Evolutionary conservation across 2,797 vertebrate genomes (phyloP).

Genomic region (Pangasius mekongensis): DNA sequence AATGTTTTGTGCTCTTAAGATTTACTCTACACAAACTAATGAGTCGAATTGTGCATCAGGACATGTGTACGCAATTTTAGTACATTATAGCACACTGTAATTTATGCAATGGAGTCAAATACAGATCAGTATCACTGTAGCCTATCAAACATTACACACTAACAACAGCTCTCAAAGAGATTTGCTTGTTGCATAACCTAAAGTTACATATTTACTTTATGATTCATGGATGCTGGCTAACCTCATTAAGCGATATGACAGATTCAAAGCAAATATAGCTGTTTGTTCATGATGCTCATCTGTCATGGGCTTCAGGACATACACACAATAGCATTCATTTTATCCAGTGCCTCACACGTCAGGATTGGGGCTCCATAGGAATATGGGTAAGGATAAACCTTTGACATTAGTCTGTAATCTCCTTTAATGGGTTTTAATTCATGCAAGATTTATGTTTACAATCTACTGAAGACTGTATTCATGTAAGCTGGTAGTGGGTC

Average conservation of each 20-base stretch:
- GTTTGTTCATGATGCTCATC: constrained; percentile 47
- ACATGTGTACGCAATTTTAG: not conserved
- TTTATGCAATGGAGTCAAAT: constrained; percentile 9
- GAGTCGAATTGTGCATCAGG: not conserved
- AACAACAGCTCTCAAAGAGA: constrained; percentile 28
- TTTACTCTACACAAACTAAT: not conserved
- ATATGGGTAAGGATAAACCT: constrained; percentile 9
- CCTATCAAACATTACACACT: constrained; percentile 37
- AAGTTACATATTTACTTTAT: constrained; percentile 53
- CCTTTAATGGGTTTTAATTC: not conserved
- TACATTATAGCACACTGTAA: not conserved
- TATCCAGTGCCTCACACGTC: not conserved
- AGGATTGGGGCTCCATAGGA: constrained; percentile 14
- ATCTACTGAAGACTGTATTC: not conserved
- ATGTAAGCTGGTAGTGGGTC: not conserved
- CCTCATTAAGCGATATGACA: constrained; percentile 47
- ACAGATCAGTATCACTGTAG: not conserved
- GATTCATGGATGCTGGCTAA: constrained; percentile 40
- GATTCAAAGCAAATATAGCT: constrained; percentile 51
- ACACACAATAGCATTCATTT: constrained; percentile 30
- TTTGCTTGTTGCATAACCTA: constrained; percentile 20
- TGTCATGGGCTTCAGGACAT: constrained; percentile 36
- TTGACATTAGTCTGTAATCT: constrained; percentile 21
- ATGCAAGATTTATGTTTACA: not conserved
- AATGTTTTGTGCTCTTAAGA: not conserved